phyloP scores from a whole-genome alignment of 2,888 invertebrate genomes.

The Eupithecia insigniata region DNA sequence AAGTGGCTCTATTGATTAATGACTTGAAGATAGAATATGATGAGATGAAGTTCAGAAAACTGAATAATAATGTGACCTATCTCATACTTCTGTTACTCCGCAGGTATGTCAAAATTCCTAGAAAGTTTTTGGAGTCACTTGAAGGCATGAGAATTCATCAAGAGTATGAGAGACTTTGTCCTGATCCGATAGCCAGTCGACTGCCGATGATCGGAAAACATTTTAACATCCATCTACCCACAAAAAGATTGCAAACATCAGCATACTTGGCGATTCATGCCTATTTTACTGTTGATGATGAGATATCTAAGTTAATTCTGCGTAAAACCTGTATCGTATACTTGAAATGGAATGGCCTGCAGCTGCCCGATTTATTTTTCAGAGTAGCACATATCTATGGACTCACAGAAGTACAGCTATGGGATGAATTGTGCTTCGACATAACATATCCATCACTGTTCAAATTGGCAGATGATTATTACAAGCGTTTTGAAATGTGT shows the following conservation, averaged over 20 bases:
- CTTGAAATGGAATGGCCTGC: conserved; percentile 37
- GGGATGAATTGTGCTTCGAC: conserved; percentile 27
- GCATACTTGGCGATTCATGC: conserved; percentile 30
- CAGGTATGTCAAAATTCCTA: conserved; percentile 24
- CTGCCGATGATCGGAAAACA: conserved; percentile 17
- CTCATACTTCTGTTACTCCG: conserved; percentile 30
- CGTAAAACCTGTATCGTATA: conserved; percentile 25
- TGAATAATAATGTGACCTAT: conserved; percentile 34
- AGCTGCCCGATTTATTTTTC: conserved; percentile 33
- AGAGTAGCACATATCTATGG: conserved; percentile 27
- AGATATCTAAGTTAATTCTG: conserved; percentile 22
- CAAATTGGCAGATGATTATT: conserved; percentile 25
- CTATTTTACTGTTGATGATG: conserved; percentile 23
- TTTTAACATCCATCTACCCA: conserved; percentile 13
- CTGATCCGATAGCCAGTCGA: conserved; percentile 25
- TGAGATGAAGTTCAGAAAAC: conserved; percentile 27
- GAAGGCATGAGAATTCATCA: conserved; percentile 25
- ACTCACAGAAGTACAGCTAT: conserved; percentile 26
- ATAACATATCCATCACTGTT: conserved; percentile 17
- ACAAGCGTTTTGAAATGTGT: conserved; percentile 14
- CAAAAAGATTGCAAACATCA: conserved; percentile 4
- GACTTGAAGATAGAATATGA: conserved; percentile 23
- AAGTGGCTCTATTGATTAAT: conserved; percentile 23
- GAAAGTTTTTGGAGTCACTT: conserved; percentile 21
- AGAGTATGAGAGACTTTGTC: conserved; percentile 32